Evolutionary conservation across 2,113 vertebrate species (phyloP), one percentile per base, ranked within the genome.

Genomic region (Leiothrix lutea): DNA sequence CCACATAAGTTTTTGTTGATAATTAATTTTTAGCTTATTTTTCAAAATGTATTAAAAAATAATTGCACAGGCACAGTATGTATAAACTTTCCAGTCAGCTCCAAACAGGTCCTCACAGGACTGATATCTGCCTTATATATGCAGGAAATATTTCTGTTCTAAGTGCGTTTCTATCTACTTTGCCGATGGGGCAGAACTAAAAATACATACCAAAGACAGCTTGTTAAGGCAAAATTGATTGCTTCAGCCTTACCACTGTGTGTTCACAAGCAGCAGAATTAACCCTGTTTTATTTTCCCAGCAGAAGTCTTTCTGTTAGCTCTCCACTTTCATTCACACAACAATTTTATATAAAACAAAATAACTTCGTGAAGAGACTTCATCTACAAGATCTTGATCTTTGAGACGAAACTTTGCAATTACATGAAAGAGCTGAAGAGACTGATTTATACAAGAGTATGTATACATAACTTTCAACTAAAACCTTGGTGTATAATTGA

Each of bases 21-120:
- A 61, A 35, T 73, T 92, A 2, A 17, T 60, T 80, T 95, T 86
- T 26, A 79, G n/a, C 8, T 73, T 36, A 51, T 33, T 35, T 81
- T 92, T 71, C 36, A 74, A 86, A 89, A 69, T 40, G 45, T n/a
- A 61, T 58, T 81, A 77, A 92, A 95, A 88, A 44, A 3, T 77
- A 79, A 82, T 91, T 92, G 29, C 57, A 57, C 5, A 31, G 36
- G 26, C 29, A 92, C 10, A 62, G 19, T 51, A n/a, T 5, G 5
- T 45, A 66, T 50, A 40, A 89, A 77, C 2, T n/a, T 89, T 29
- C n/a, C 10, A 80, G 54, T 5, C 66, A 95, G 4, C 38, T 94
- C 47, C 33, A 38, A 92, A 82, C 95, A 95, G 35, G 93, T 94
- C 71, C 36, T 80, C 62, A 93, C 95, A 95, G 56, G 91, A 88